Evolutionary conservation across 2,113 vertebrate genomes (phyloP).

Genomic region (Genyomyrus donnyi): DNA sequence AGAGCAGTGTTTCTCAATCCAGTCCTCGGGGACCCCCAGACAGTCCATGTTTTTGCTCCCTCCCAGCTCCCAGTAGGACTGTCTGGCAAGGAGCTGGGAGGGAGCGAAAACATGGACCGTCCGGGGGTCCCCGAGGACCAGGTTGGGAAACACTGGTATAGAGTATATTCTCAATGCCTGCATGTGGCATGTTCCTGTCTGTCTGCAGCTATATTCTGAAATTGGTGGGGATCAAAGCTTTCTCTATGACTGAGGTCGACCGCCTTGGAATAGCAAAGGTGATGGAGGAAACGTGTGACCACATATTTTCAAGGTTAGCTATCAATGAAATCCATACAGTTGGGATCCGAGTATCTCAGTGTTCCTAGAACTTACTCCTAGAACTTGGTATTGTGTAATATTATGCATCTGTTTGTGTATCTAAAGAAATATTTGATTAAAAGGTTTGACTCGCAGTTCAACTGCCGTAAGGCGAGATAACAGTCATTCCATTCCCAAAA

Average conservation of each 20-base stretch:
- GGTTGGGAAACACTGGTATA: background rate
- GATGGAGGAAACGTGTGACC: constrained; percentile 65
- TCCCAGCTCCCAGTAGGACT: background rate
- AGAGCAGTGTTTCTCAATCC: background rate
- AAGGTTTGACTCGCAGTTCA: background rate
- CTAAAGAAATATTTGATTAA: background rate
- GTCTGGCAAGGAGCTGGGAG: background rate
- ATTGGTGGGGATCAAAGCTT: constrained; percentile 53
- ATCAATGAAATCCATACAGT: background rate
- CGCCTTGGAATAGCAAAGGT: constrained; percentile 54
- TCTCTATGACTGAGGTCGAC: constrained; percentile 61
- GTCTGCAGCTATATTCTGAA: constrained; percentile 56
- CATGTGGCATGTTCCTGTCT: background rate
- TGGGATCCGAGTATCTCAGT: background rate
- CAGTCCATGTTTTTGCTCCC: background rate
- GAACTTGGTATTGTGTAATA: background rate
- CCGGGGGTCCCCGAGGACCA: background rate
- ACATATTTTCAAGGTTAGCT: constrained; percentile 50
- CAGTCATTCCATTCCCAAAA: background rate
- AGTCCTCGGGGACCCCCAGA: background rate
- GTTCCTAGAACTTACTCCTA: background rate
- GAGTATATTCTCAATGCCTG: background rate
- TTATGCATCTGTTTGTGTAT: background rate
- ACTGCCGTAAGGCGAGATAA: background rate
- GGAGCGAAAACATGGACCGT: background rate